Base-by-base conservation (phyloP, 2,888 invertebrate genomes). In the Chelonus formosanus region DNA sequence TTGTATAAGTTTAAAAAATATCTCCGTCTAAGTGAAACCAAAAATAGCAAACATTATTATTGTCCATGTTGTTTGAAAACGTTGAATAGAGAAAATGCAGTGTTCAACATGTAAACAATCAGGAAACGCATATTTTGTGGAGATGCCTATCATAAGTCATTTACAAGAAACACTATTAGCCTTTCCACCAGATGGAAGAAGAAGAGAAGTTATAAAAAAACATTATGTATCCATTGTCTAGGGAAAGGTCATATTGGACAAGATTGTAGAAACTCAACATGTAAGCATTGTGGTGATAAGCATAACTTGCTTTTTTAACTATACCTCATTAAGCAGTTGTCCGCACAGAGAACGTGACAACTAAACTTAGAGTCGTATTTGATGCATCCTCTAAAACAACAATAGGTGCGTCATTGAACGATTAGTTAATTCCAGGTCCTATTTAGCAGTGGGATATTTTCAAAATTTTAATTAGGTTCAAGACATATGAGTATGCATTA, bases 341-440 rank as follows among this genome's bases (percentile, higher is more conserved):
- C 6, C 4, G 6, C 4, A 0, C 4, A 40, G 5, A 40, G 6
- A 40, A 70, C 35, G 40, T 58, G 3, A 69, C 70, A 2, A 72
- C 69, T 2, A 67, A 71, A 8, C n/a, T 70, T 3, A 32, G 70
- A 5, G 70, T 70, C 4, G 73, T 70, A 0, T 73, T 73, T 34
- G 68, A 73, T 36, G 70, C 65, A 4, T 70, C 70, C 0, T 67
- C 68, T 3, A 63, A 64, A 57, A 70, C 68, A 36, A 45, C 59
- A 6, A 60, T 53, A 6, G 69, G 70, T 3, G 31, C 59, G 1
- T 71, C 71, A 2, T 52, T 71, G 2, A 71, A 73, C 52, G 70
- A 71, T 32, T 36, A 61, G 20, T 50, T 70, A 0, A 32, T 67
- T 36, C 36, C 45, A 5, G 69, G 72, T 4, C 69, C 69, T 0